Conservation (phyloP, 2,888 invertebrate genomes). For the Chaitophorus viminalis region DNA sequence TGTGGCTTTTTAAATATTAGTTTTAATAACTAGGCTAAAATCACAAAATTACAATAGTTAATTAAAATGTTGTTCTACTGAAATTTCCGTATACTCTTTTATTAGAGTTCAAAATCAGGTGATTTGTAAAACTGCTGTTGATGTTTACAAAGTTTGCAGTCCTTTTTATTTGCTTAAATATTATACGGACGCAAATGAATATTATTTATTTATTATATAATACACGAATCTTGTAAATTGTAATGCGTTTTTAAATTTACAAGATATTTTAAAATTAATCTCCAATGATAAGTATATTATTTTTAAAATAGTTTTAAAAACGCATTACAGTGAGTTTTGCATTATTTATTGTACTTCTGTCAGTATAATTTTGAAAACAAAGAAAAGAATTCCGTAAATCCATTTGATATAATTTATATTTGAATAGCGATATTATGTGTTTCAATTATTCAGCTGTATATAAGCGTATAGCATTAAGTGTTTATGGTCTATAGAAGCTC, state of each 20-base stretch:
- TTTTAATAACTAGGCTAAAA: no score
- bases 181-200: background rate
- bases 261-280: background rate
- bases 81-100: background rate
- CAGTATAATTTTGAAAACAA: conserved; percentile 29
- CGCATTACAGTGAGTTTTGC: background rate
- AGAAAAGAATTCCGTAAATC: conserved; percentile 14
- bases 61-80: background rate
- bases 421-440: conserved; percentile 30
- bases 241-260: background rate
- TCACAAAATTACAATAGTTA: no score
- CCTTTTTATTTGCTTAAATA: background rate
- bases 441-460: conserved; percentile 2
- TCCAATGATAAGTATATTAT: background rate
- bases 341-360: conserved; percentile 30
- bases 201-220: background rate
- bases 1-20: no score
- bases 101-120: background rate
- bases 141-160: background rate
- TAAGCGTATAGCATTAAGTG: conserved; percentile 31
- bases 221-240: background rate
- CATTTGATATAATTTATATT: conserved; percentile 48
- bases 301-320: background rate
- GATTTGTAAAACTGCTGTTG: background rate
- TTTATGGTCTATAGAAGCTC: conserved; percentile 47